Conservation (phyloP, 2,888 invertebrate genomes). For the Epinotia bilunana region DNA sequence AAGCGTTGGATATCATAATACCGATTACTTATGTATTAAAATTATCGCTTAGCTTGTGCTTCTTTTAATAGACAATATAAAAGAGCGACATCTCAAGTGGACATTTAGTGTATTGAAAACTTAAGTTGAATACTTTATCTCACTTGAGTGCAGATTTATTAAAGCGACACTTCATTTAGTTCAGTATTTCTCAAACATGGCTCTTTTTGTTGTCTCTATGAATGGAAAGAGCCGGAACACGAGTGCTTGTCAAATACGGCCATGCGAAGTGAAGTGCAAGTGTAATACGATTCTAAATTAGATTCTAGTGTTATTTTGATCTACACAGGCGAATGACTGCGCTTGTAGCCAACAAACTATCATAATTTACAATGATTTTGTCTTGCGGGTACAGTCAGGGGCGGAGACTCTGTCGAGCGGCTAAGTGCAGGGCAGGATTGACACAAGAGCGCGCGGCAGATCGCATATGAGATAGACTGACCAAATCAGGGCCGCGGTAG, state of each 20-base stretch:
- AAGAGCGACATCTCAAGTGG: background rate
- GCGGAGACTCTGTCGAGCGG: too few species aligned
- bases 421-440: too few species aligned
- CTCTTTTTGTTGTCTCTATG: background rate
- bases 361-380: too few species aligned
- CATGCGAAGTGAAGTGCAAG: background rate
- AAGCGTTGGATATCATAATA: background rate
- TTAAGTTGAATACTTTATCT: background rate
- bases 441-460: too few species aligned
- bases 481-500: too few species aligned
- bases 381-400: too few species aligned
- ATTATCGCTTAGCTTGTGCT: background rate
- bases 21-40: background rate
- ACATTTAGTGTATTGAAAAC: slow-evolving; percentile 1
- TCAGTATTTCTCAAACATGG: background rate
- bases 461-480: too few species aligned
- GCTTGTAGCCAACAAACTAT: too few species aligned
- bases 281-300: background rate
- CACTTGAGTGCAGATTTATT: background rate
- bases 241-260: background rate
- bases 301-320: background rate
- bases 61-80: background rate
- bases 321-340: background rate
- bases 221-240: background rate
- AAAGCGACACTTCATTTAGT: too few species aligned